phyloP scores from a whole-genome alignment of 2,113 vertebrate genomes.

The Dolichotis patagonum region DNA sequence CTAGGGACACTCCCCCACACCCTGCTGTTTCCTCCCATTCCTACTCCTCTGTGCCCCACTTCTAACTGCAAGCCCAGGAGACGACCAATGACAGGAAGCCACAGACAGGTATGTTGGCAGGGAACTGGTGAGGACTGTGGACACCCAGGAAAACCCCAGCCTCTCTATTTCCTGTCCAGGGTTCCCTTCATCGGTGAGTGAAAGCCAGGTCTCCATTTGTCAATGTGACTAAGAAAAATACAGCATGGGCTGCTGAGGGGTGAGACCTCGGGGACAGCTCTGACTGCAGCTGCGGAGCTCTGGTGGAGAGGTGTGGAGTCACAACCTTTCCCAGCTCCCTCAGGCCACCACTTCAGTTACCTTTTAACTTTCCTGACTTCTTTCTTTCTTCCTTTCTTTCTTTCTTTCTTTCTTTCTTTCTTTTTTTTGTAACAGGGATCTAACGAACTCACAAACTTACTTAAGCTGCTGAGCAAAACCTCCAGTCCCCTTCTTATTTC shows the following conservation, averaged over 20 bases:
- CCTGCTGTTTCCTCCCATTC: not conserved
- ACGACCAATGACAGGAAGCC: not conserved
- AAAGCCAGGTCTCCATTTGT: slow-evolving; percentile 48
- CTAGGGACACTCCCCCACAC: not conserved
- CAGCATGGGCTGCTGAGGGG: slow-evolving; percentile 48
- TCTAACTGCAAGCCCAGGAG: too few species aligned
- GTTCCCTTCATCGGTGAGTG: slow-evolving; percentile 6
- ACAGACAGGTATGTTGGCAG: not conserved
- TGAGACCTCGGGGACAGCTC: slow-evolving; percentile 25
- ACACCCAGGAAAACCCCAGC: not conserved
- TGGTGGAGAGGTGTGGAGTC: slow-evolving; percentile 27
- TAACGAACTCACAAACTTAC: too few species aligned
- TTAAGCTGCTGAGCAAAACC: too few species aligned
- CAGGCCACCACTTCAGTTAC: not conserved
- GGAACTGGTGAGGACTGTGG: not conserved
- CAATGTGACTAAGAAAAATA: slow-evolving; percentile 68
- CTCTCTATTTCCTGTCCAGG: slow-evolving; percentile 31
- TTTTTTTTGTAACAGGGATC: too few species aligned
- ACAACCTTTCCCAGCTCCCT: not conserved
- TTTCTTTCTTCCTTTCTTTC: not conserved
- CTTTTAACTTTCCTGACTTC: not conserved
- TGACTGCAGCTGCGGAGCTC: slow-evolving; percentile 47
- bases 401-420: too few species aligned
- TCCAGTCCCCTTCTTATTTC: not conserved
- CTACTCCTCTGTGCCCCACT: not conserved